A percentile compares a stretch with the other conserved stretches of the same genome.
phyloP scores from a whole-genome alignment of 2,113 vertebrate genomes.

The Azemiops feae region DNA sequence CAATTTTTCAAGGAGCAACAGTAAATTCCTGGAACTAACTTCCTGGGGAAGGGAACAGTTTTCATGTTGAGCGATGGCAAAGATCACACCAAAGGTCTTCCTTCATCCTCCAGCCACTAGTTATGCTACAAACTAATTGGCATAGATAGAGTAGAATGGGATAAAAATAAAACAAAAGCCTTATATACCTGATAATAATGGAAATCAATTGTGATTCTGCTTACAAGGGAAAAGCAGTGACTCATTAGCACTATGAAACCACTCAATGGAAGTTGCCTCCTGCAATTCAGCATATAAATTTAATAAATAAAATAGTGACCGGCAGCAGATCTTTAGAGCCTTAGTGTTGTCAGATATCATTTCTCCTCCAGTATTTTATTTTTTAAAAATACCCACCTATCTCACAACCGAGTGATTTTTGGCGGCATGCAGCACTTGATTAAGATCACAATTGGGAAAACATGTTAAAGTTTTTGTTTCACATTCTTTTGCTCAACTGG shows the following conservation, averaged over 20 bases:
- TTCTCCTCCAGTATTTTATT: background rate
- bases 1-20: background rate
- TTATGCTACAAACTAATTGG: background rate
- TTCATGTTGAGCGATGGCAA: background rate
- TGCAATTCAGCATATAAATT: background rate
- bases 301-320: background rate
- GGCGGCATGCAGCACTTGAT: background rate
- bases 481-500: background rate
- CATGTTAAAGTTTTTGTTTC: background rate
- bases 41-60: background rate
- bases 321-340: background rate
- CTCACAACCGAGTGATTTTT: background rate
- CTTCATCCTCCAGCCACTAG: background rate
- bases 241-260: background rate
- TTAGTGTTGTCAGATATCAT: background rate
- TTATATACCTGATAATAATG: background rate
- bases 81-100: background rate
- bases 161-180: background rate
- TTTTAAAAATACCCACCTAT: background rate
- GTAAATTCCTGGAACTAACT: background rate
- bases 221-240: background rate
- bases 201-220: background rate
- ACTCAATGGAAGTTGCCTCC: background rate
- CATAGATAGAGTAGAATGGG: too few relatives aligned
- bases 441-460: background rate